These are phyloP conservation scores for Oriolus oriolus DNA, from an alignment of 2,113 vertebrate species.

Conservation along the genomic window DNA sequence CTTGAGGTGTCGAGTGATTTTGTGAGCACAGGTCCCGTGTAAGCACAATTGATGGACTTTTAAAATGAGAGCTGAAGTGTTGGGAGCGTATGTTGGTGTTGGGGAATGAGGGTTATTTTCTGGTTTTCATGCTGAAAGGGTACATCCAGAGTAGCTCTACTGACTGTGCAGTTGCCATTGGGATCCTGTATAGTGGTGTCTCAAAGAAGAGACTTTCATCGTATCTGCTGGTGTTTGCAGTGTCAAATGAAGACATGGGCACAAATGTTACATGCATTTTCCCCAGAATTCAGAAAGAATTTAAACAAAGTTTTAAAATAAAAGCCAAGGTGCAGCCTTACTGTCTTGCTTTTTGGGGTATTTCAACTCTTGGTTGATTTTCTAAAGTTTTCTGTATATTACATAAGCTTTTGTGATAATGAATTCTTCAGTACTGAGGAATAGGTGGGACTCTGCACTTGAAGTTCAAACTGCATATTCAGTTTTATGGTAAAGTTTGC, in stretches of 20 bases:
- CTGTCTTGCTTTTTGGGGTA: neutral
- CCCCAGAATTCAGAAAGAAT: neutral
- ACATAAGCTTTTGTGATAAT: neutral
- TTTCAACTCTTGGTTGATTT: neutral
- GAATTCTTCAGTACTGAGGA: neutral
- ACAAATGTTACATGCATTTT: neutral
- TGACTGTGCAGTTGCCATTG: neutral
- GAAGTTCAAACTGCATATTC: neutral
- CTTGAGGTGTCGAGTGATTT: neutral
- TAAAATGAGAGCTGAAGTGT: neutral
- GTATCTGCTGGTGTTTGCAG: neutral
- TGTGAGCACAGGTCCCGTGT: neutral
- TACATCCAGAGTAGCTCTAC: neutral
- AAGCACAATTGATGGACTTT: neutral
- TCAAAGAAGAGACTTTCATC: neutral
- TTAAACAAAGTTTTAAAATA: neutral
- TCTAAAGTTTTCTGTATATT: neutral
- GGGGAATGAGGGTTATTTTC: neutral
- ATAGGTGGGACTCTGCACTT: neutral
- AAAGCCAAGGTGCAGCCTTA: neutral
- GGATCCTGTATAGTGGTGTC: neutral
- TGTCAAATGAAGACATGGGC: neutral
- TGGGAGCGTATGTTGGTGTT: neutral
- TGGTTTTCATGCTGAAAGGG: neutral
- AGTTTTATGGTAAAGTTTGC: neutral